Evolutionary conservation across 2,888 invertebrate species (phyloP).

Genomic region (Leptopilina syphax): DNA sequence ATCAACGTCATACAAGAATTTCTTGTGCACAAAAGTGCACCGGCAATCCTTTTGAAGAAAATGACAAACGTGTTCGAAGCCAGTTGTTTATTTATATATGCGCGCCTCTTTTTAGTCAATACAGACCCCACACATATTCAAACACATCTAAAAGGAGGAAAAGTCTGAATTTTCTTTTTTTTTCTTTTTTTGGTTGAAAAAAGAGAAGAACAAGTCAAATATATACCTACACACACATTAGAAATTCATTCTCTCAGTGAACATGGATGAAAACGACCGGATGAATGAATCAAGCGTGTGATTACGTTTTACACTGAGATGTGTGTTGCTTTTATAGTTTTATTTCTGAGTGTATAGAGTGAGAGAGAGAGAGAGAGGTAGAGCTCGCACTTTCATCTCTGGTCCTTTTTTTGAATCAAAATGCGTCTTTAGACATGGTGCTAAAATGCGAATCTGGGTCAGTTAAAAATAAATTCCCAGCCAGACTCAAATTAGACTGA

Average conservation of each 20-base stretch:
- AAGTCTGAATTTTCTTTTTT: no score
- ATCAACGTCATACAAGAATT: constrained; percentile 16
- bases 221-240: background rate
- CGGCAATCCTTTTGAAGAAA: constrained; percentile 11
- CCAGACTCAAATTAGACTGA: constrained; percentile 34
- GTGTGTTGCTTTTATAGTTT: constrained; percentile 8
- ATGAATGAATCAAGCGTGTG: constrained; percentile 30
- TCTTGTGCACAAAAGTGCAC: background rate
- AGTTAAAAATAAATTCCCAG: constrained; percentile 36
- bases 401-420: constrained; percentile 34
- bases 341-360: background rate
- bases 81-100: no score
- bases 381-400: constrained; percentile 9
- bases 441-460: constrained; percentile 36
- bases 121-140: no score
- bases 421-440: constrained; percentile 33
- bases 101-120: no score
- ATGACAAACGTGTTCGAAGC: constrained; percentile 4
- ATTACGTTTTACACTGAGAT: constrained; percentile 4
- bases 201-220: constrained; percentile 14
- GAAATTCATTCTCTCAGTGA: constrained; percentile 31
- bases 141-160: no score
- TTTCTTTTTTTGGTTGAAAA: background rate
- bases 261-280: constrained; percentile 28
- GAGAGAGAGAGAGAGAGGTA: background rate